Percentiles rank a stretch among this genome's conserved stretches.
These are phyloP conservation scores for Acanthopagrus latus DNA, from an alignment of 2,797 vertebrate species.

Conservation along the genomic window DNA sequence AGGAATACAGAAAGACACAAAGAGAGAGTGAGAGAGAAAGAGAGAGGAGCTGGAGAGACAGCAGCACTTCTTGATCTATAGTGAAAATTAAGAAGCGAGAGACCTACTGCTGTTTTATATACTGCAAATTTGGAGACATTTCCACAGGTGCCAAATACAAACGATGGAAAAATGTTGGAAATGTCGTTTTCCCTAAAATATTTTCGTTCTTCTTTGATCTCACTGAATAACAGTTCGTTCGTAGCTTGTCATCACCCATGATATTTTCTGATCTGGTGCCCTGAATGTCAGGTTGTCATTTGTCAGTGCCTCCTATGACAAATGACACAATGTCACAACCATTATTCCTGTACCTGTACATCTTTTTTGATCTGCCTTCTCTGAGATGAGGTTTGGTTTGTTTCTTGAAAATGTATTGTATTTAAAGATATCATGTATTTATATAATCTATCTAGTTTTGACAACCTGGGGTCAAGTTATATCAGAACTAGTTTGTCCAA, in stretches of 20 bases:
- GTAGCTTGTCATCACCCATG: not conserved
- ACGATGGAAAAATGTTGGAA: constrained; percentile 2
- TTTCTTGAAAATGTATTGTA: not conserved
- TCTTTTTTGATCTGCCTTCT: not conserved
- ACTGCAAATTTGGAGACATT: constrained; percentile 32
- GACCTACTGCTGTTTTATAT: constrained; percentile 42
- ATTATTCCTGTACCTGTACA: not conserved
- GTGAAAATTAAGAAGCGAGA: constrained; percentile 39
- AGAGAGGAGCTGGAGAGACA: constrained; percentile 45
- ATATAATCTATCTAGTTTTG: not conserved
- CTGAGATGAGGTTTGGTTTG: not conserved
- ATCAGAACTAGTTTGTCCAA: not conserved
- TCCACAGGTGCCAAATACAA: constrained; percentile 6
- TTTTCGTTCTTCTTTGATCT: not conserved
- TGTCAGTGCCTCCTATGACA: not conserved
- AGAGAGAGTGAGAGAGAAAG: constrained; percentile 45
- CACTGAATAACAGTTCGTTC: not conserved
- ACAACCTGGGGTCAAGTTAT: too few relatives aligned
- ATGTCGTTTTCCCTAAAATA: constrained; percentile 2
- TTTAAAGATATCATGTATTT: not conserved
- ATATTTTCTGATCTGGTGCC: not conserved
- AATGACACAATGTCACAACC: not conserved
- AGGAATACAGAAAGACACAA: constrained; percentile 64
- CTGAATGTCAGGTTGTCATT: not conserved
- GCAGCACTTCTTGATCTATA: constrained; percentile 46